Conservation (phyloP, 2,113 vertebrate genomes). For the Nematolebias whitei region DNA sequence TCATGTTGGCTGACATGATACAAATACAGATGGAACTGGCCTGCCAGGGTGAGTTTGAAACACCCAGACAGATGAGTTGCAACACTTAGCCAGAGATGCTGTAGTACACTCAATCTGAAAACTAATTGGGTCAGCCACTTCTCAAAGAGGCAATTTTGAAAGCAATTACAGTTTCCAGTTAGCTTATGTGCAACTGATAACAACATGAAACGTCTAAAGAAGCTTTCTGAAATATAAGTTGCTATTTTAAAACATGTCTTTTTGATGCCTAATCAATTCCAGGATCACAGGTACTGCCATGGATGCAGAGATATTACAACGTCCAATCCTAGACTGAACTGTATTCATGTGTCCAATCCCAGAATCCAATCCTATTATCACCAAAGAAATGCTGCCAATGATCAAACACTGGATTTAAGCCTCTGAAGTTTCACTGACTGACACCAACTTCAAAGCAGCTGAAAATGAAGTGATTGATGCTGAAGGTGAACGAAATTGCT, state of each 20-base stretch:
- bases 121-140: constrained; percentile 73
- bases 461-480: constrained; percentile 50
- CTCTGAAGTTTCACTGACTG: constrained; percentile 56
- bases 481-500: constrained; percentile 58
- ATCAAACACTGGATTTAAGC: constrained; percentile 55
- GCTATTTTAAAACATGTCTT: constrained; percentile 36
- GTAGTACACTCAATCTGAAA: constrained; percentile 66
- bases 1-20: constrained; percentile 63
- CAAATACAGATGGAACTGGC: constrained; percentile 69
- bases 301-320: constrained; percentile 30
- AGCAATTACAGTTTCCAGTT: constrained; percentile 70
- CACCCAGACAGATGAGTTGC: constrained; percentile 63
- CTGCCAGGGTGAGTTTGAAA: constrained; percentile 70
- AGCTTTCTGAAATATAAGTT: constrained; percentile 46
- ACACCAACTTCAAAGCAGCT: constrained; percentile 51
- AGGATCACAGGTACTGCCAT: constrained; percentile 44
- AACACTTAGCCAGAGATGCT: constrained; percentile 58
- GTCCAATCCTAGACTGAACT: constrained; percentile 17
- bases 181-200: constrained; percentile 56
- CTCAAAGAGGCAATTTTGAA: constrained; percentile 72
- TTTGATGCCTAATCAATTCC: constrained; percentile 37
- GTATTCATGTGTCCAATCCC: constrained; percentile 40
- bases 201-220: constrained; percentile 37
- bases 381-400: constrained; percentile 42
- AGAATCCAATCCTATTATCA: constrained; percentile 55